phyloP scores from a whole-genome alignment of 1,140 invertebrate species.

The Steinernema khuongi region DNA sequence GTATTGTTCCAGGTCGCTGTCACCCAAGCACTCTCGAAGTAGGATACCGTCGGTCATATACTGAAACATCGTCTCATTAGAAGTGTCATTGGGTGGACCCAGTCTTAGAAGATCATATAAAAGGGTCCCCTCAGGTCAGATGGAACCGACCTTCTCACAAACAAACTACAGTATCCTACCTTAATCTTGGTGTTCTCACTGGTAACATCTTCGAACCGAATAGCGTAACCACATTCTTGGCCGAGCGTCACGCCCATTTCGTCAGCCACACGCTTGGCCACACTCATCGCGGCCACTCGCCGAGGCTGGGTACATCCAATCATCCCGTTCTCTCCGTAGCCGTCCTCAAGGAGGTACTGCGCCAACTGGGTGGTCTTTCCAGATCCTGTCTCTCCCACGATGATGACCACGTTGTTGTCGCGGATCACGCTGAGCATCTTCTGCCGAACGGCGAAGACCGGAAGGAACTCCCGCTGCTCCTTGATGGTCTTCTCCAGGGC shows the following conservation, averaged over 20 bases:
- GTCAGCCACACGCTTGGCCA: slow-evolving; percentile 95
- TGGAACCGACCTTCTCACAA: no score
- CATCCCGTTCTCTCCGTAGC: slow-evolving; percentile 84
- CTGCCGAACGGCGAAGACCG: slow-evolving; percentile 89
- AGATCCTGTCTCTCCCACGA: slow-evolving; percentile 85
- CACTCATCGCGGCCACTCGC: slow-evolving; percentile 95
- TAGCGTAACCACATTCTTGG: slow-evolving; percentile 83
- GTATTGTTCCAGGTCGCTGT: slow-evolving; percentile 90
- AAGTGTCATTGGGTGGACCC: slow-evolving; percentile 66
- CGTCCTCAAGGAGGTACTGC: slow-evolving; percentile 95
- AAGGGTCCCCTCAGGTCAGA: no score
- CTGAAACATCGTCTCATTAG: slow-evolving; percentile 66
- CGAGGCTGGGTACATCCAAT: slow-evolving; percentile 86
- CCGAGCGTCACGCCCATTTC: slow-evolving; percentile 83
- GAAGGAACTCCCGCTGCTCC: slow-evolving; percentile 84
- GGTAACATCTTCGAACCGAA: slow-evolving; percentile 98
- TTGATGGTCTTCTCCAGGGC: slow-evolving; percentile 77
- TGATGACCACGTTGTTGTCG: slow-evolving; percentile 55
- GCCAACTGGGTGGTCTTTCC: slow-evolving; percentile 99
- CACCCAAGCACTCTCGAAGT: slow-evolving; percentile 83
- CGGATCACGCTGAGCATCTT: slow-evolving; percentile 72
- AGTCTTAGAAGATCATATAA: slow-evolving; percentile 18
- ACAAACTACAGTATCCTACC: slow-evolving; percentile 59
- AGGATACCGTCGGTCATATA: slow-evolving; percentile 99
- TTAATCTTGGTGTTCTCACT: slow-evolving; percentile 63